A percentile compares a stretch with the other conserved stretches of the same genome.
Conservation (phyloP, 1,140 invertebrate species). For the Drosophila ficusphila region DNA sequence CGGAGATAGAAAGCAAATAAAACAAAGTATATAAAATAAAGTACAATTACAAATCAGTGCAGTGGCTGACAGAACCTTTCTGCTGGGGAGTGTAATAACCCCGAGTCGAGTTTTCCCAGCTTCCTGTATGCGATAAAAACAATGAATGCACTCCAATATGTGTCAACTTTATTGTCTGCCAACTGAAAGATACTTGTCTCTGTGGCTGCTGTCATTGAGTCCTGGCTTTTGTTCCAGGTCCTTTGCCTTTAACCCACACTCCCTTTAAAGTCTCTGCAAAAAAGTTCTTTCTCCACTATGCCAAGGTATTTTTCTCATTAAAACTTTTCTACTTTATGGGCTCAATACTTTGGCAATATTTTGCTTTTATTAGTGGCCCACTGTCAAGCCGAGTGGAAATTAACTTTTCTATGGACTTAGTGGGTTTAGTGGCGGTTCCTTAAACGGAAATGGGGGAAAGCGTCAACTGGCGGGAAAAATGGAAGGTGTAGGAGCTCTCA, state of each 20-base stretch:
- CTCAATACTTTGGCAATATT: conserved; percentile 6
- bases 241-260: conserved; percentile 7
- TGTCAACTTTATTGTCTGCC: conserved; percentile 48
- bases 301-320: conserved; percentile 40
- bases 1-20: conserved; percentile 24
- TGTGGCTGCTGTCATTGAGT: conserved; percentile 29
- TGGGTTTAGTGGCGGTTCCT: conserved; percentile 30
- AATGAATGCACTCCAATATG: conserved; percentile 50
- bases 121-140: conserved; percentile 55
- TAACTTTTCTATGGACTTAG: conserved; percentile 40
- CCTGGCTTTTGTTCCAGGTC: conserved; percentile 38
- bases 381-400: conserved; percentile 33
- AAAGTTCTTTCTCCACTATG: conserved; percentile 8
- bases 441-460: conserved; percentile 35
- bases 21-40: conserved; percentile 5
- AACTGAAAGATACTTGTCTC: conserved; percentile 11
- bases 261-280: conserved; percentile 1
- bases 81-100: conserved; percentile 49
- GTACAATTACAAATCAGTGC: conserved; percentile 29
- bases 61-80: conserved; percentile 11
- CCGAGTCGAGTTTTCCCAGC: conserved; percentile 15
- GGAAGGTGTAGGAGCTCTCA: conserved; percentile 5
- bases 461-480: conserved; percentile 29
- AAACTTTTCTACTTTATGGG: conserved; percentile 53
- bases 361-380: conserved; percentile 19